These are phyloP conservation scores for Carassius gibelio DNA, from an alignment of 2,113 vertebrate genomes.

Conservation along the genomic window DNA sequence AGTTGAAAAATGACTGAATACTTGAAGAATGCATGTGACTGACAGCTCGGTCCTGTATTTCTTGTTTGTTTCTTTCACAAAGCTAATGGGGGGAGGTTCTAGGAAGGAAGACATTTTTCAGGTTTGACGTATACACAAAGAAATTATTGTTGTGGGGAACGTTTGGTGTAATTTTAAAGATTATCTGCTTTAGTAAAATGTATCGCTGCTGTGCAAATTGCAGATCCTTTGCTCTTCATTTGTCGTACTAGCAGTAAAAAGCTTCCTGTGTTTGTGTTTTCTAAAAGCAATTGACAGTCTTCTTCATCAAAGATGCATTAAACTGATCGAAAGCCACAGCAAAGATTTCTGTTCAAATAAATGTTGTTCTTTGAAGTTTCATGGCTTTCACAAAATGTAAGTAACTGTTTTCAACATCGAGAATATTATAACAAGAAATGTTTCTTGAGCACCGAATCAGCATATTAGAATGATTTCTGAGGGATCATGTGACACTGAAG, in stretches of 20 bases:
- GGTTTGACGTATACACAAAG: background rate
- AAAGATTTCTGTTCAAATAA: too few species aligned
- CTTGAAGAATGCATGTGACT: background rate
- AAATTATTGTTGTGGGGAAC: background rate
- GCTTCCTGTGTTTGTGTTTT: too few species aligned
- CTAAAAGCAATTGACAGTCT: too few species aligned
- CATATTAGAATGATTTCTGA: background rate
- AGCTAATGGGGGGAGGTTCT: background rate
- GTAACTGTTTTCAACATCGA: too few species aligned
- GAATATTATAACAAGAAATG: background rate
- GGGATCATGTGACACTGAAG: too few species aligned
- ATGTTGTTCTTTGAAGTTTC: too few species aligned
- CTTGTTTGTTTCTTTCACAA: constrained; percentile 47
- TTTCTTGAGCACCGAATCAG: background rate
- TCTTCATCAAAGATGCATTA: too few species aligned
- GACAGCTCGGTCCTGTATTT: constrained; percentile 60
- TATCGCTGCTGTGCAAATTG: too few species aligned
- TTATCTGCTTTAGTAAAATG: background rate
- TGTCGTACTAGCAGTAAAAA: too few species aligned
- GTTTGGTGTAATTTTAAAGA: background rate
- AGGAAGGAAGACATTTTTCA: background rate
- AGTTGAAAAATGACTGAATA: background rate
- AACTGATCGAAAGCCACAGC: too few species aligned
- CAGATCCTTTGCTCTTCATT: too few species aligned
- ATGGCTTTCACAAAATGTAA: too few species aligned